Percentiles rank a stretch among this genome's conserved stretches.
phyloP scores from a whole-genome alignment of 2,797 vertebrate genomes.

The Chelonia mydas region DNA sequence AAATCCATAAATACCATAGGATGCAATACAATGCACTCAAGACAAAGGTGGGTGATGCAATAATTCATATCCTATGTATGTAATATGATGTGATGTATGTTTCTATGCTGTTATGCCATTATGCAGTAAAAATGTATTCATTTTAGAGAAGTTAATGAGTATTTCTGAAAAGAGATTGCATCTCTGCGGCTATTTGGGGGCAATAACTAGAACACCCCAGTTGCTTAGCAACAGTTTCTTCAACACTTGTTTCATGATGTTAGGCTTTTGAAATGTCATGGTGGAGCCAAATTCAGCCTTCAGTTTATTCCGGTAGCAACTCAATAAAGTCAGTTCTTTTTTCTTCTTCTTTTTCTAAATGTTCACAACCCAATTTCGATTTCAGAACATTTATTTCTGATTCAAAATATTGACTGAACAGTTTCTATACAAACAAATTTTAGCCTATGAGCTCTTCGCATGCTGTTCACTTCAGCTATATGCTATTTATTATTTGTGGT shows the following conservation, averaged over 20 bases:
- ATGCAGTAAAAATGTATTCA: neutral
- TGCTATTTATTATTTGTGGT: slow-evolving; percentile 21
- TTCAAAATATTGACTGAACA: slow-evolving; percentile 20
- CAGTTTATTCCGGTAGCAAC: neutral
- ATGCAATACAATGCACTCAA: neutral
- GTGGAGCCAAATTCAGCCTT: neutral
- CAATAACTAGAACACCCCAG: slow-evolving; percentile 25
- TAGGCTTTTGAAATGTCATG: slow-evolving; percentile 35
- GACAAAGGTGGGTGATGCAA: slow-evolving; percentile 13
- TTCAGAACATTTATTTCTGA: neutral
- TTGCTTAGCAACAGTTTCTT: slow-evolving; percentile 27
- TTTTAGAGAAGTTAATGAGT: slow-evolving; percentile 25
- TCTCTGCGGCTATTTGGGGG: slow-evolving; percentile 21
- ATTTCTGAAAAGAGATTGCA: slow-evolving; percentile 27
- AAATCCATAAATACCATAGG: slow-evolving; percentile 47
- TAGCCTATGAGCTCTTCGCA: neutral
- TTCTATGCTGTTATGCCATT: neutral
- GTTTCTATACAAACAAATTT: slow-evolving; percentile 1
- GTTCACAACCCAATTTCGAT: slow-evolving; percentile 28
- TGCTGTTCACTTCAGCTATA: neutral
- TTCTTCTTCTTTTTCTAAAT: neutral
- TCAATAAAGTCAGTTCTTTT: neutral
- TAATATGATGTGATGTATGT: neutral
- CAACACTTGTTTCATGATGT: neutral
- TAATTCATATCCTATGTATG: slow-evolving; percentile 13